These are phyloP conservation scores for Mesorhabditis sp. DNA, from an alignment of 2,888 invertebrate genomes.

Conservation along the genomic window DNA sequence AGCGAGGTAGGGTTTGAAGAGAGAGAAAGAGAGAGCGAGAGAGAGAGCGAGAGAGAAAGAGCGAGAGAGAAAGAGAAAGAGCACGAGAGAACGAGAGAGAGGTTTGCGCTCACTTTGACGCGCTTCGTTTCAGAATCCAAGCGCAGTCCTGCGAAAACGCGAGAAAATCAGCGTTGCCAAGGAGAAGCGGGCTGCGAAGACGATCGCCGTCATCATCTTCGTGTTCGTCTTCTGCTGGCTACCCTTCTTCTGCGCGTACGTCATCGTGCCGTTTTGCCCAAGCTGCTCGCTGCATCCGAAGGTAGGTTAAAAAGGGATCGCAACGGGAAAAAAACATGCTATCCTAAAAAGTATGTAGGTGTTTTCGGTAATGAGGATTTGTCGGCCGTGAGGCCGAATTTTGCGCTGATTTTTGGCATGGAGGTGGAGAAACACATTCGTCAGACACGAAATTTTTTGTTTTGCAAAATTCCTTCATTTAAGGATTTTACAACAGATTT, in stretches of 20 bases:
- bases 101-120: background rate
- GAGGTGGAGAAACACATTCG: background rate
- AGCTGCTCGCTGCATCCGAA: conserved; percentile 56
- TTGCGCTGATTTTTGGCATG: no score
- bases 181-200: conserved; percentile 59
- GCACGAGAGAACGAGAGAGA: background rate
- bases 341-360: background rate
- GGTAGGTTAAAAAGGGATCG: conserved; percentile 23
- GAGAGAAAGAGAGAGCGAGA: background rate
- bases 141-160: conserved; percentile 48
- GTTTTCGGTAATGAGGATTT: no score
- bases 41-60: no score
- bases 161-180: conserved; percentile 58
- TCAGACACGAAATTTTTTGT: background rate
- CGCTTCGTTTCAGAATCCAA: conserved; percentile 39
- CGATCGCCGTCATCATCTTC: conserved; percentile 59
- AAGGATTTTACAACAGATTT: background rate
- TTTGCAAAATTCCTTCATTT: no score
- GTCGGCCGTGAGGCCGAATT: no score
- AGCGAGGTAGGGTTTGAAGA: background rate
- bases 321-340: background rate
- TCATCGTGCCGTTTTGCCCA: conserved; percentile 58
- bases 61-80: no score
- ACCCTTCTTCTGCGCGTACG: conserved; percentile 58
- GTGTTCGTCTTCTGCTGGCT: conserved; percentile 58